phyloP scores from a whole-genome alignment of 2,888 invertebrate species.

The Plutella xylostella region DNA sequence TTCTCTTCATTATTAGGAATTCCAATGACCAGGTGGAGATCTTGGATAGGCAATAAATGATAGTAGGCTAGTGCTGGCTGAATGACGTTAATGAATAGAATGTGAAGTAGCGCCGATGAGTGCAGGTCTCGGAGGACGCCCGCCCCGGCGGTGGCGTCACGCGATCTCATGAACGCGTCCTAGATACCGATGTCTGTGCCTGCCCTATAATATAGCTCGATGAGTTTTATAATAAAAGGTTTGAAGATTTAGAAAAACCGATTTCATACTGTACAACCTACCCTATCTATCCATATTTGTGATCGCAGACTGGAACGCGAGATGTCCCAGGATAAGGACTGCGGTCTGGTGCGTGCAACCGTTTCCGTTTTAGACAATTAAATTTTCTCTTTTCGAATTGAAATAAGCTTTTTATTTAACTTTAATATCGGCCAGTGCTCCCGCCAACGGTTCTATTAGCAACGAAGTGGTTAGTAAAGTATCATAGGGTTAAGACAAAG shows the following conservation, averaged over 20 bases:
- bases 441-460: constrained; percentile 7
- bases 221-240: too few species aligned
- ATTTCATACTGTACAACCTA: too few species aligned
- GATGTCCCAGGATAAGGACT: constrained; percentile 39
- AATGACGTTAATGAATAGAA: background rate
- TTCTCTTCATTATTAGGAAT: background rate
- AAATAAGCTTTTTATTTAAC: too few species aligned
- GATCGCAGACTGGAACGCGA: constrained; percentile 21
- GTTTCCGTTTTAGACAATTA: constrained; percentile 21
- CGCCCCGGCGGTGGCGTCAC: too few species aligned
- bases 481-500: constrained; percentile 33
- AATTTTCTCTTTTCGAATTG: background rate
- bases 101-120: background rate
- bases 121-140: constrained; percentile 24
- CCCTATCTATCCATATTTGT: background rate
- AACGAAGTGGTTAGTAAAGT: constrained; percentile 32
- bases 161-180: constrained; percentile 22
- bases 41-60: too few species aligned
- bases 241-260: too few species aligned
- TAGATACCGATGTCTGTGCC: constrained; percentile 25
- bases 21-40: background rate
- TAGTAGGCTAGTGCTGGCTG: too few species aligned
- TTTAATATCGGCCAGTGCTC: background rate
- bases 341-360: constrained; percentile 20
- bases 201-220: constrained; percentile 9